A percentile compares a stretch with the other conserved stretches of the same genome.
These are phyloP conservation scores for Anser brachyrhynchus DNA, from an alignment of 2,113 vertebrate genomes.

Conservation along the genomic window DNA sequence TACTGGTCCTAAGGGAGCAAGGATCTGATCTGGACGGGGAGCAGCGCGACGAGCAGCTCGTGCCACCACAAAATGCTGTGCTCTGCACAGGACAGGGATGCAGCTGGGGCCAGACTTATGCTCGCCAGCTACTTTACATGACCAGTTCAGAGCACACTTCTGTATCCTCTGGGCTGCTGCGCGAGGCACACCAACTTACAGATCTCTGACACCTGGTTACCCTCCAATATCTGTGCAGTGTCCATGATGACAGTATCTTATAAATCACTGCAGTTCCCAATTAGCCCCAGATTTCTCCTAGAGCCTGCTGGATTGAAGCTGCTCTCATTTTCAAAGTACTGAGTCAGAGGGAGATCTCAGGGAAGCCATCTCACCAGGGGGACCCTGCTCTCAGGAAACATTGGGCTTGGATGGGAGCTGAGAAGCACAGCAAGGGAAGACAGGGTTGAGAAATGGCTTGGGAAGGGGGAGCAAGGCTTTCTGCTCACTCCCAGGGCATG, in stretches of 20 bases:
- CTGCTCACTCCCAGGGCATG: background rate
- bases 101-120: background rate
- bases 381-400: background rate
- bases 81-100: background rate
- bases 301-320: background rate
- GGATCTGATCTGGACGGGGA: background rate
- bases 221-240: background rate
- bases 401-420: background rate
- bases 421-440: background rate
- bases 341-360: background rate
- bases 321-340: background rate
- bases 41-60: background rate
- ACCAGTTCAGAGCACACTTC: too few relatives aligned
- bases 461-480: background rate
- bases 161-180: background rate
- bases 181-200: background rate
- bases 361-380: background rate
- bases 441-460: background rate
- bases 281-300: background rate
- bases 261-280: background rate
- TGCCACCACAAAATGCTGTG: background rate
- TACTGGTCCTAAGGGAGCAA: background rate
- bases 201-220: background rate
- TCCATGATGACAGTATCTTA: background rate
- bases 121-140: background rate